These are phyloP conservation scores for Escarpia spicata DNA, from an alignment of 2,888 invertebrate species.

Conservation along the genomic window DNA sequence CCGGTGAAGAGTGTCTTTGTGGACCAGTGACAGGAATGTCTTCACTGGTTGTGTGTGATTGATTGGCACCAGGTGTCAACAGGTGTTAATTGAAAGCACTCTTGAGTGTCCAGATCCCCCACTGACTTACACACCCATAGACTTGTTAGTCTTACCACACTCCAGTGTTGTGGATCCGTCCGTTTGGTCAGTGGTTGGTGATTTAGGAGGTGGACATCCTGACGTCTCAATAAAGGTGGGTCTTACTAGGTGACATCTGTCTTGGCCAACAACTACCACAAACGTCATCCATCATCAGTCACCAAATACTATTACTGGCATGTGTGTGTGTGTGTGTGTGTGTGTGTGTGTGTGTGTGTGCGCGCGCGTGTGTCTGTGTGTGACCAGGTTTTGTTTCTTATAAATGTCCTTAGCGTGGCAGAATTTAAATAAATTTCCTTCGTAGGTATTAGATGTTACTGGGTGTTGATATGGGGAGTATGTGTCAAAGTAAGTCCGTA, in stretches of 20 bases:
- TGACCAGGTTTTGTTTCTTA: background rate
- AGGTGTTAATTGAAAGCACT: background rate
- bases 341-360: background rate
- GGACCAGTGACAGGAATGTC: background rate
- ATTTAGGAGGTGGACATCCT: background rate
- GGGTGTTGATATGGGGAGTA: background rate
- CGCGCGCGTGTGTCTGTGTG: background rate
- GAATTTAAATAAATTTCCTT: background rate
- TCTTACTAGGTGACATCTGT: background rate
- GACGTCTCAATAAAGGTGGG: background rate
- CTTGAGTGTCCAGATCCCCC: background rate
- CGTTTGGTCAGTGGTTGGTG: background rate
- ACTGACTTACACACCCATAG: background rate
- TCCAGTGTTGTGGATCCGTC: background rate
- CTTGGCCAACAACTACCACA: background rate
- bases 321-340: background rate
- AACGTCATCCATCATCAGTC: no score
- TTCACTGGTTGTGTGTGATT: background rate
- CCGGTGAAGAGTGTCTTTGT: background rate
- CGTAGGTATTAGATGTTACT: background rate
- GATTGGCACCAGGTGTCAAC: background rate
- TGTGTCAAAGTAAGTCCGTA: background rate
- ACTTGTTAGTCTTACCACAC: background rate
- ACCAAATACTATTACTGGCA: no score
- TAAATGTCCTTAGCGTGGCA: background rate